Base-by-base conservation (phyloP, 2,113 vertebrate species). In the Oenanthe oenanthe region DNA sequence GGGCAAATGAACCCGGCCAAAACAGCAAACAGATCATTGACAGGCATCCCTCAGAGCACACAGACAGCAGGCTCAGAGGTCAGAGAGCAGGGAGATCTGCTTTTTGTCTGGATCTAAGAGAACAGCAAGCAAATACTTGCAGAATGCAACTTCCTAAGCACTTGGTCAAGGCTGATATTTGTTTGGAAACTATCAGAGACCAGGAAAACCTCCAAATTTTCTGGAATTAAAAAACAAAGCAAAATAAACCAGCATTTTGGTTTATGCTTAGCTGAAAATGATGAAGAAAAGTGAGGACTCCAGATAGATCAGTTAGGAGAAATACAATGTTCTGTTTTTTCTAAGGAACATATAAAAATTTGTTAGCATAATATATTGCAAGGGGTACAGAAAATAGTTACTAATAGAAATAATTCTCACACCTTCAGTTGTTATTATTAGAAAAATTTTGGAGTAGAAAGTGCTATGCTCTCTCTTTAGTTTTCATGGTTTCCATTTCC, bases 11-110 rank as follows among this genome's bases (percentile, higher is more conserved):
- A 47, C 7, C 2, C 1, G 13, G 16, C 7, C 20, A n/a, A 47
- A 74, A 42, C 4, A 73, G 17, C 7, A 16, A 66, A 56, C 1
- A 56, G 32, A 14, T 48, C 45, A 25, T 32, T n/a, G n/a, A 53
- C 43, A 17, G 0, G 0, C 29, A 7, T n/a, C 71, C 32, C 32
- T 76, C 63, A 72, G n/a, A 50, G 34, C n/a, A 63, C 1, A 12
- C 26, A 60, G 25, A 12, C 14, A 8, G 22, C 26, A 77, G 50
- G 11, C 32, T 51, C 22, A 56, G 34, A 58, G 53, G 20, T n/a
- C 70, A 60, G 36, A 43, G 15, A 65, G 28, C 17, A 48, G 25
- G 12, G 15, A 68, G 53, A 28, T 38, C 34, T 79, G 24, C 16
- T 58, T 32, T 22, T 11, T 57, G n/a, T 45, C 50, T 62, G 4